A percentile compares a stretch with the other conserved stretches of the same genome.
These are phyloP conservation scores for Elysia crispata DNA, from an alignment of 2,888 invertebrate species.

Conservation along the genomic window DNA sequence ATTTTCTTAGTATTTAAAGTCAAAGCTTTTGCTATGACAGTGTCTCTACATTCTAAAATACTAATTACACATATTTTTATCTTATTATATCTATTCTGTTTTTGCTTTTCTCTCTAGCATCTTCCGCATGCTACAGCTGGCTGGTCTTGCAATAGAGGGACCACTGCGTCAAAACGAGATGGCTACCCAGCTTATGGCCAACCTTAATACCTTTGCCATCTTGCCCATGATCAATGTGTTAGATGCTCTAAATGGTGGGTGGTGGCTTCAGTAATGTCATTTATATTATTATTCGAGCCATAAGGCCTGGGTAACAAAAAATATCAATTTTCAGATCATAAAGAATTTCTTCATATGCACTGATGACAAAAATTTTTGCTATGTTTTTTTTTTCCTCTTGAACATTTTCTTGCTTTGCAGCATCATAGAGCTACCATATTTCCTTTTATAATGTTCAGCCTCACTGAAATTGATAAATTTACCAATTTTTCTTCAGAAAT, in stretches of 20 bases:
- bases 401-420: too few relatives aligned
- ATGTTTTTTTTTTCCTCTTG: too few relatives aligned
- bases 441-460: too few relatives aligned
- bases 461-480: too few relatives aligned
- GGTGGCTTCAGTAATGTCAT: neutral
- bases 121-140: conserved; percentile 49
- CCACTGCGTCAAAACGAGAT: conserved; percentile 35
- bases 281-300: neutral
- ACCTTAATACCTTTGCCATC: conserved; percentile 41
- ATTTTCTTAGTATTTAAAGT: neutral
- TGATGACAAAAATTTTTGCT: too few relatives aligned
- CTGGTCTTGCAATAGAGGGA: conserved; percentile 48
- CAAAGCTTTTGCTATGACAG: neutral
- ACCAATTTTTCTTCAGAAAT: too few relatives aligned
- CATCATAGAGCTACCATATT: too few relatives aligned
- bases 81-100: neutral
- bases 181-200: conserved; percentile 27
- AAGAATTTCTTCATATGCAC: too few relatives aligned
- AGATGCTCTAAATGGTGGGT: conserved; percentile 48
- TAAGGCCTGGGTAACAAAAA: too few relatives aligned
- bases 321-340: too few relatives aligned
- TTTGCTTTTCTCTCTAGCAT: conserved; percentile 44
- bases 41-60: neutral
- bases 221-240: conserved; percentile 45
- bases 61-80: neutral